Evolutionary conservation across 2,888 invertebrate species (phyloP).

Genomic region (Drosophila kanekoi): DNA sequence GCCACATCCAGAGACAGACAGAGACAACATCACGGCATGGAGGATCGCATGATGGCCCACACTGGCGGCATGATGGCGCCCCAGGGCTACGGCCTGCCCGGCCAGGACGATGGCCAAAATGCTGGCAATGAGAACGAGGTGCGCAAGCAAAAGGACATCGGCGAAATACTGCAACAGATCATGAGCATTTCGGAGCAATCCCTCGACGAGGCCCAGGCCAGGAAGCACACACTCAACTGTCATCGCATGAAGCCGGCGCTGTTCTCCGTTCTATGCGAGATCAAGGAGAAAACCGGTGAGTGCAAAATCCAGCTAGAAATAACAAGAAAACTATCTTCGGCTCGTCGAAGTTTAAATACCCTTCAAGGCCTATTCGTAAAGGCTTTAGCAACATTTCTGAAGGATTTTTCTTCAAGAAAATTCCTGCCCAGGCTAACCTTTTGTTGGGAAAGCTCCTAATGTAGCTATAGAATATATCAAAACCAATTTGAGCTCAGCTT

Average conservation of each 20-base stretch:
- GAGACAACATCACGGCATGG: constrained; percentile 86
- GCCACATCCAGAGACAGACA: background rate
- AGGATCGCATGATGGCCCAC: constrained; percentile 94
- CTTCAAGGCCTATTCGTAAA: too few relatives aligned
- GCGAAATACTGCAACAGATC: constrained; percentile 98
- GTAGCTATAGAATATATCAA: too few relatives aligned
- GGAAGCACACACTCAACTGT: constrained; percentile 99
- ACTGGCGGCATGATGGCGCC: constrained; percentile 92
- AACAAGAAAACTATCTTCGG: too few relatives aligned
- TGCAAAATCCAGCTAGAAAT: constrained; percentile 30
- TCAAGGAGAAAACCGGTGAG: constrained; percentile 99
- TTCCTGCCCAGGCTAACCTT: too few relatives aligned
- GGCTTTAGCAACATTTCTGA: too few relatives aligned
- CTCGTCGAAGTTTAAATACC: too few relatives aligned
- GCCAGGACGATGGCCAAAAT: constrained; percentile 89
- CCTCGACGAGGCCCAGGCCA: constrained; percentile 98
- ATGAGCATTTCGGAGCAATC: constrained; percentile 99
- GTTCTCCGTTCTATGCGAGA: constrained; percentile 99
- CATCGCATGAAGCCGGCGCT: constrained; percentile 99
- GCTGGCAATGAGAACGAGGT: constrained; percentile 93
- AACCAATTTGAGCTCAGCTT: too few relatives aligned
- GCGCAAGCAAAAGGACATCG: constrained; percentile 98
- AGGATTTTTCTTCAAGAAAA: too few relatives aligned
- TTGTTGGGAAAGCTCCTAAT: too few relatives aligned
- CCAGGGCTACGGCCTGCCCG: constrained; percentile 92